These are phyloP conservation scores for Drosophila orosa DNA, from an alignment of 1,140 invertebrate species.

Conservation along the genomic window DNA sequence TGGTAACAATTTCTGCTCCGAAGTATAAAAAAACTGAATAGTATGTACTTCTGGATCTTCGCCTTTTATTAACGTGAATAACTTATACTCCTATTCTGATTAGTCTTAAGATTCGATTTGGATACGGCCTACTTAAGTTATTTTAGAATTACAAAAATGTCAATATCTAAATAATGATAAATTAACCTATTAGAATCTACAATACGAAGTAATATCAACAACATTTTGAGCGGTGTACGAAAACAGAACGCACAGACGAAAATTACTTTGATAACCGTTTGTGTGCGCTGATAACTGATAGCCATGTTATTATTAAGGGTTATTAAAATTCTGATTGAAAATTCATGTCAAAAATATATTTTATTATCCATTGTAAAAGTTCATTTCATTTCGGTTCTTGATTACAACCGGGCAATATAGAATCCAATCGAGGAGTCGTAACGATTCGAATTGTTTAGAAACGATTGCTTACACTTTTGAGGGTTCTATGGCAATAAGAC, in stretches of 20 bases:
- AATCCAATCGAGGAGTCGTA: slow-evolving; percentile 36
- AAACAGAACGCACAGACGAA: slow-evolving; percentile 47
- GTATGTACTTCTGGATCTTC: neutral
- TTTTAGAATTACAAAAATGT: neutral
- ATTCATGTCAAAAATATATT: slow-evolving; percentile 84
- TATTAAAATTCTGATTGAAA: slow-evolving; percentile 84
- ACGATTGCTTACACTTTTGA: slow-evolving; percentile 33
- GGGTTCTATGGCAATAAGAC: slow-evolving; percentile 13
- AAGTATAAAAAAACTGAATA: neutral
- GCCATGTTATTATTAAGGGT: slow-evolving; percentile 83
- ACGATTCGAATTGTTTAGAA: slow-evolving; percentile 36
- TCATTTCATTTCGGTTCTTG: slow-evolving; percentile 67
- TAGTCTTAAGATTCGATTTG: neutral
- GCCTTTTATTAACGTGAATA: neutral
- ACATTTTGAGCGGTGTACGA: slow-evolving; percentile 7
- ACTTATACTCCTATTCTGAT: neutral
- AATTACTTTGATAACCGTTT: slow-evolving; percentile 78
- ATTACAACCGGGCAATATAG: slow-evolving; percentile 51
- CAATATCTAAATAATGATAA: neutral
- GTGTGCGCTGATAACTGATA: slow-evolving; percentile 79
- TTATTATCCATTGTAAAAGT: slow-evolving; percentile 73
- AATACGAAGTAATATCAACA: neutral
- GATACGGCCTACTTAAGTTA: neutral
- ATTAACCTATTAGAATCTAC: neutral
- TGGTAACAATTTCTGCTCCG: neutral